A percentile compares a stretch with the other conserved stretches of the same genome.
Evolutionary conservation across 2,888 invertebrate species (phyloP).

Genomic region (Nemurella pictetii): DNA sequence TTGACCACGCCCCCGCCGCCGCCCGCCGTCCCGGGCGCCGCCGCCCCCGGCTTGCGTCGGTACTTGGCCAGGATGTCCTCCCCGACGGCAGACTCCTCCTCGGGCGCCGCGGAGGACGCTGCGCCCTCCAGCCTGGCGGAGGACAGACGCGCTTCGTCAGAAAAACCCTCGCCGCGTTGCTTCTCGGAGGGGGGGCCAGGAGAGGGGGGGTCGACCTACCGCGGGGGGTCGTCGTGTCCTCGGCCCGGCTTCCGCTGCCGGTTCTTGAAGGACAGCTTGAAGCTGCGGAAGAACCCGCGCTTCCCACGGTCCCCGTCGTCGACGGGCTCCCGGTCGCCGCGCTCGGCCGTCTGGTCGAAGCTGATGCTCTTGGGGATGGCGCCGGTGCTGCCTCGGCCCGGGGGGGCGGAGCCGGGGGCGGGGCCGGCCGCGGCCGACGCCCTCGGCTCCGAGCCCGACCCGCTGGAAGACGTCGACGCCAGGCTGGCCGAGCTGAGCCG

Average conservation of each 20-base stretch:
- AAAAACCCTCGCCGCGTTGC: no score
- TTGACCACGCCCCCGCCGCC: constrained; percentile 49
- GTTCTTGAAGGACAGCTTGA: constrained; percentile 69
- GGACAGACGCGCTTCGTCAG: no score
- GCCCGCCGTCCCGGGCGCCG: constrained; percentile 55
- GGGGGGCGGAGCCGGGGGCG: constrained; percentile 40
- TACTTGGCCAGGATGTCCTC: constrained; percentile 97
- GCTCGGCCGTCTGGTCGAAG: constrained; percentile 86
- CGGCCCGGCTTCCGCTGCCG: constrained; percentile 61
- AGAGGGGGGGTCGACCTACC: background rate
- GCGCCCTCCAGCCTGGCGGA: no score
- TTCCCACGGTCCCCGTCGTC: constrained; percentile 60
- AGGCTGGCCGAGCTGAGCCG: constrained; percentile 60
- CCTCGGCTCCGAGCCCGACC: constrained; percentile 56
- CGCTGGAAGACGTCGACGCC: constrained; percentile 57
- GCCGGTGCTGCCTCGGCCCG: constrained; percentile 53
- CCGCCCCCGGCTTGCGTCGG: constrained; percentile 67
- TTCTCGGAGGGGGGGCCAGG: no score
- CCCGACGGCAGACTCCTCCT: constrained; percentile 77
- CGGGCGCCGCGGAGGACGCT: no score
- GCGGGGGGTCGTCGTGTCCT: constrained; percentile 50
- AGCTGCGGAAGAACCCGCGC: constrained; percentile 68
- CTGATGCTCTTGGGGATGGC: constrained; percentile 91
- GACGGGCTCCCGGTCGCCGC: constrained; percentile 66
- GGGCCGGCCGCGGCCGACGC: constrained; percentile 53